phyloP scores from a whole-genome alignment of 1,140 invertebrate genomes.

The Pseudomyrmex flavicornis region DNA sequence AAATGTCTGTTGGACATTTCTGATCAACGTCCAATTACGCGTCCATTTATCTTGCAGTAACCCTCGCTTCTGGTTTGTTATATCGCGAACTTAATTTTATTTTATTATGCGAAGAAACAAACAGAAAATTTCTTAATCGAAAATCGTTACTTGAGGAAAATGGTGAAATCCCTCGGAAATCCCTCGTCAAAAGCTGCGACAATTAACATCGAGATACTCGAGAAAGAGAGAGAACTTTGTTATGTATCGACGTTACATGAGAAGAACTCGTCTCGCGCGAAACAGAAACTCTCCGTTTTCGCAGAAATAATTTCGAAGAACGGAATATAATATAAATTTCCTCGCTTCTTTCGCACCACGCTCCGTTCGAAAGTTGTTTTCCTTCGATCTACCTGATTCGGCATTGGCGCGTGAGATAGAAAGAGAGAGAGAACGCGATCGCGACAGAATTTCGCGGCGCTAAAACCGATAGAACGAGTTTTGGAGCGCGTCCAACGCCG shows the following conservation, averaged over 20 bases:
- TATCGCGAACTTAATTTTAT: not conserved
- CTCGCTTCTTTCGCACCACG: not conserved
- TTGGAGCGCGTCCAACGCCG: constrained; percentile 46
- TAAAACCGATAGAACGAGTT: constrained; percentile 50
- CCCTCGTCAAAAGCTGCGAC: no score
- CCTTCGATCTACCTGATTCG: constrained; percentile 34
- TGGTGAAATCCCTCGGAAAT: no score
- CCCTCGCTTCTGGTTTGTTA: no score
- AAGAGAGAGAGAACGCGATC: constrained; percentile 22
- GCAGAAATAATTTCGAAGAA: constrained; percentile 23
- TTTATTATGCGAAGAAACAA: not conserved
- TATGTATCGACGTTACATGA: not conserved
- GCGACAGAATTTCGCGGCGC: constrained; percentile 18
- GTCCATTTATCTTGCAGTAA: not conserved
- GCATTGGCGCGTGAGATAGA: not conserved
- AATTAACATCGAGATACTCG: no score
- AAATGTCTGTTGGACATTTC: not conserved
- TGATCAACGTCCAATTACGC: not conserved
- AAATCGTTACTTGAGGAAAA: no score
- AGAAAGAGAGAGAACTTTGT: not conserved
- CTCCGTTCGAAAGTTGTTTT: constrained; percentile 31
- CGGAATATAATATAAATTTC: constrained; percentile 19
- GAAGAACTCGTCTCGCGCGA: no score
- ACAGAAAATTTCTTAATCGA: no score
- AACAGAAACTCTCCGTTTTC: no score